Evolutionary conservation across 2,888 invertebrate species (phyloP), one percentile per base, ranked within the genome.

Genomic region (Ophion ventricosus): DNA sequence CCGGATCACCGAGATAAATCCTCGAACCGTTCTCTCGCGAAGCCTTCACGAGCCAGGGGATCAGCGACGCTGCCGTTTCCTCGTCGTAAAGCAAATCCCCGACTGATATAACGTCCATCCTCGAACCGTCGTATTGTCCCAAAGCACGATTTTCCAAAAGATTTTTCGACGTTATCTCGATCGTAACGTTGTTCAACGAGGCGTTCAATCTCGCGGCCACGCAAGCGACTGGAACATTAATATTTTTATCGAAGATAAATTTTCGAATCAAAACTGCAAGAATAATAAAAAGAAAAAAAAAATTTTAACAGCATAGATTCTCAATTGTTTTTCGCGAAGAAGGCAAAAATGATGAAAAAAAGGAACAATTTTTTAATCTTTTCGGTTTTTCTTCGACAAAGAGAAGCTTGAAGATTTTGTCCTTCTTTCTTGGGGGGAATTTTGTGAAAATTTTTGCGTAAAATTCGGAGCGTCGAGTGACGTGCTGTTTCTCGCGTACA

Each of bases 51-150:
- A 96, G 91, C 96, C 96, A 96, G 0, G 93, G 90, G 82, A 95
- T 94, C 54, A 96, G 90, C n/a, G 88, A 72, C 7, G 91, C 93
- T 0, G 95, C 94, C 83, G 96, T 95, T 69, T 94, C 94, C 82
- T 94, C 94, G 89, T 96, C 96, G 90, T 96, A 96, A 87, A 96
- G 95, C 94, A 96, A 95, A 90, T 96, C 96, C 0, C 96, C 96
- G 56, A 96, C 93, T n/a, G 96, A 91, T 83, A 96, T 93, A 1
- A 95, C 93, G 87, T 96, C 95, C 89, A 94, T 95, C 11, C 88
- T 82, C 2, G 90, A 89, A 69, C 84, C 85, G 1, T 82, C 49
- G 49, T 49, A 49, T 49, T 17, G 70, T 20, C 69, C 40, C n/a
- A 59, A 61, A 11, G 77, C 57, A 59, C 80, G 76, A 0, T 94